Evolutionary conservation across 2,797 vertebrate species (phyloP), one percentile per base, ranked within the genome.

Genomic region (Pangasius macronema): DNA sequence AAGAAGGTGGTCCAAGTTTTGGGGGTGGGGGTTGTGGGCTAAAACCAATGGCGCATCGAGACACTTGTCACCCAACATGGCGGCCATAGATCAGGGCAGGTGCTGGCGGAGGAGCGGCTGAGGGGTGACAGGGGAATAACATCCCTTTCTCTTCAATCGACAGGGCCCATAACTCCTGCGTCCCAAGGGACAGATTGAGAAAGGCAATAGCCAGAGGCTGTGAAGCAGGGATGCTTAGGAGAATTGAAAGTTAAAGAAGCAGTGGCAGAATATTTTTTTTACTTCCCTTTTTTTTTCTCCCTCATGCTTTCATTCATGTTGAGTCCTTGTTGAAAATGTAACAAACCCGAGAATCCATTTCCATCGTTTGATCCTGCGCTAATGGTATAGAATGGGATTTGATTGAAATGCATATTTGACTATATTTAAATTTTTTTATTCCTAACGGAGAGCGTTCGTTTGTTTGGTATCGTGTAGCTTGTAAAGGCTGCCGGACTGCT

Each of bases 141-240:
- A 99, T 97, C 97, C 98, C 97, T 99, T 99, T 99, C 98, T 99
- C 97, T 97, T 97, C 97, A 96, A 96, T 96, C 95, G 98, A 99
- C 98, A 99, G 97, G 97, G 96, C 96, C 96, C 97, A 99, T 99
- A 99, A 99, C 97, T 99, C 97, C 97, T 99, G 95, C 89, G 94
- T 97, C 98, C 96, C 98, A 94, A 94, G 98, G 98, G 98, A 99
- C 97, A 99, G 97, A 99, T 98, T 99, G 97, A 97, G 97, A 98
- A 99, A 98, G 98, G 97, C 98, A 98, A 98, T 98, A 97, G 97
- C 97, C 93, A 96, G 96, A 95, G 96, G 97, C 97, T 96, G 96
- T 98, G 98, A 97, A 97, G 98, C 98, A 97, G 97, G 96, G 96
- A 97, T 96, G 97, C 95, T 97, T 94, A 95, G 96, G 97, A 96